These are phyloP conservation scores for Falco berigora DNA, from an alignment of 2,797 vertebrate species.

Conservation along the genomic window DNA sequence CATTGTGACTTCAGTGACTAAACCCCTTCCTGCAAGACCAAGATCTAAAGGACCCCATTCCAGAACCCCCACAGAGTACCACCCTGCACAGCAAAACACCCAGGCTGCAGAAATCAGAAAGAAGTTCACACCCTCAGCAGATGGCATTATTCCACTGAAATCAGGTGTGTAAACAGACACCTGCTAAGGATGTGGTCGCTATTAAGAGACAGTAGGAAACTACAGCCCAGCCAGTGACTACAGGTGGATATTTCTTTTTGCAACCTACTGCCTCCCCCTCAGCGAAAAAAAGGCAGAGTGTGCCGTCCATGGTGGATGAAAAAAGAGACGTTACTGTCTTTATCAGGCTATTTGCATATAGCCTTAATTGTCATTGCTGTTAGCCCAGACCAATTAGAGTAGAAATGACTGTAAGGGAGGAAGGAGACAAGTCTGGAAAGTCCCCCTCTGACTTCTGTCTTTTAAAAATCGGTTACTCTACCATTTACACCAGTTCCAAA, in stretches of 20 bases:
- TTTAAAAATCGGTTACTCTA: constrained; percentile 50
- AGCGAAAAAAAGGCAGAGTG: constrained; percentile 14
- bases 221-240: constrained; percentile 33
- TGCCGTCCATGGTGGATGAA: background rate
- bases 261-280: constrained; percentile 22
- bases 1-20: background rate
- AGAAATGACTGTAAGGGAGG: constrained; percentile 70
- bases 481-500: constrained; percentile 18
- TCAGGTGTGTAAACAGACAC: constrained; percentile 56
- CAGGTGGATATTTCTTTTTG: constrained; percentile 50
- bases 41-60: background rate
- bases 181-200: constrained; percentile 64
- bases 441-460: constrained; percentile 51
- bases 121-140: constrained; percentile 25
- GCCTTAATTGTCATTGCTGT: constrained; percentile 59
- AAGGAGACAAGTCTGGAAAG: constrained; percentile 65
- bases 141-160: constrained; percentile 37
- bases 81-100: background rate
- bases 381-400: constrained; percentile 57
- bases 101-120: background rate
- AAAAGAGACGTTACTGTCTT: constrained; percentile 49
- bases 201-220: constrained; percentile 45
- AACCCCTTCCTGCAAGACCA: background rate
- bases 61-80: background rate
- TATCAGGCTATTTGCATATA: constrained; percentile 60